These are phyloP conservation scores for Lamellibrachia columna DNA, from an alignment of 2,888 invertebrate genomes.

Conservation along the genomic window DNA sequence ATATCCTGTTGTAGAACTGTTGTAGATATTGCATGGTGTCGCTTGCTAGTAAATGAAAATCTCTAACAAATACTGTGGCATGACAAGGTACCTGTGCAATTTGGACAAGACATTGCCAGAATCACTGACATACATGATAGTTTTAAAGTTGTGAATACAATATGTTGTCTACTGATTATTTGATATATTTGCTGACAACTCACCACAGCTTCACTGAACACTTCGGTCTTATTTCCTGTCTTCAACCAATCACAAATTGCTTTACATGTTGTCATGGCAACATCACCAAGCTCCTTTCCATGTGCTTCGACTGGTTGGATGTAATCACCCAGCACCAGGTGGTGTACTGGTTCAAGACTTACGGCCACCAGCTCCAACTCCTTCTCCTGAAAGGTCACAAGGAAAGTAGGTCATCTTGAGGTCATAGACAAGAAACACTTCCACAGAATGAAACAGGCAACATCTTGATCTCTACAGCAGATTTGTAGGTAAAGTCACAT, in stretches of 20 bases:
- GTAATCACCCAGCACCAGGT: background rate
- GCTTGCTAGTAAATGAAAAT: too few species aligned
- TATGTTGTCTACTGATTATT: too few species aligned
- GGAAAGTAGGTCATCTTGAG: background rate
- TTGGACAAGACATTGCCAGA: too few species aligned
- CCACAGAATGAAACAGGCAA: background rate
- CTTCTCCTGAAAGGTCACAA: slow-evolving; percentile 24
- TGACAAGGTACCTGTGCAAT: too few species aligned
- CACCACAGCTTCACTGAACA: background rate
- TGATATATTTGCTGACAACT: background rate
- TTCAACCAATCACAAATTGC: slow-evolving; percentile 22
- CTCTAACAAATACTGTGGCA: too few species aligned
- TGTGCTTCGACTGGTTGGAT: background rate
- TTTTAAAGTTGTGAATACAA: too few species aligned
- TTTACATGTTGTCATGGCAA: background rate
- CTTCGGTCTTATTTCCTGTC: slow-evolving; percentile 7
- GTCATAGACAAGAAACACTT: background rate
- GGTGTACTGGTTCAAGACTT: slow-evolving; percentile 20
- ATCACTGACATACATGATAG: too few species aligned
- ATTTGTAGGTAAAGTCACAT: background rate
- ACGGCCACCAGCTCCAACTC: slow-evolving; percentile 24
- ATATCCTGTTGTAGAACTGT: too few species aligned
- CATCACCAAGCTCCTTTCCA: background rate
- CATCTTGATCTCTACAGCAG: background rate
- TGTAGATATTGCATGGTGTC: too few species aligned